Evolutionary conservation across 2,797 vertebrate genomes (phyloP).

Genomic region (Crypturellus tataupa): DNA sequence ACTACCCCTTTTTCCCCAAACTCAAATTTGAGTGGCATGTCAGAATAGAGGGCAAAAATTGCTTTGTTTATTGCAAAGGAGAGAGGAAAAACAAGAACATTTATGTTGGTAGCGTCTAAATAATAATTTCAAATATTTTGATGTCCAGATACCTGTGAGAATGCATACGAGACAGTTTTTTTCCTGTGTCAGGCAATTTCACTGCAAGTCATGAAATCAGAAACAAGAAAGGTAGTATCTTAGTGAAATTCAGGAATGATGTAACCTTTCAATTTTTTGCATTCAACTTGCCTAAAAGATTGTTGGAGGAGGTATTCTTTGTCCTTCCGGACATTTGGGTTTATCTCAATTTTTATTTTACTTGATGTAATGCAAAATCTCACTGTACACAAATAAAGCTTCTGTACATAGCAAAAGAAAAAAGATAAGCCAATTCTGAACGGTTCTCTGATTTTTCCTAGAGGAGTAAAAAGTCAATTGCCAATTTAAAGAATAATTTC

Average conservation of each 20-base stretch:
- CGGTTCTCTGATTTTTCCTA: not conserved
- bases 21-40: not conserved
- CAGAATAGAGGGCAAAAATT: not conserved
- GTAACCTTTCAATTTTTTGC: not conserved
- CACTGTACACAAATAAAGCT: not conserved
- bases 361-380: not conserved
- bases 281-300: not conserved
- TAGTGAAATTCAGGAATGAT: not conserved
- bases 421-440: not conserved
- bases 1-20: not conserved
- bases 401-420: not conserved
- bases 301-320: not conserved
- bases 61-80: not conserved
- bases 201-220: not conserved
- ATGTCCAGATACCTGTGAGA: not conserved
- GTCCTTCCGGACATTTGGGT: not conserved
- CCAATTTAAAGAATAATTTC: not conserved
- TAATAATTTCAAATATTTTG: not conserved
- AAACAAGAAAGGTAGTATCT: not conserved
- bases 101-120: not conserved
- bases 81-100: not conserved
- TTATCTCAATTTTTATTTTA: not conserved
- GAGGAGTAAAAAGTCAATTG: not conserved
- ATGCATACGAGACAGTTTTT: not conserved
- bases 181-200: not conserved